Base-by-base conservation (phyloP, 2,797 vertebrate species). In the Labroides dimidiatus region DNA sequence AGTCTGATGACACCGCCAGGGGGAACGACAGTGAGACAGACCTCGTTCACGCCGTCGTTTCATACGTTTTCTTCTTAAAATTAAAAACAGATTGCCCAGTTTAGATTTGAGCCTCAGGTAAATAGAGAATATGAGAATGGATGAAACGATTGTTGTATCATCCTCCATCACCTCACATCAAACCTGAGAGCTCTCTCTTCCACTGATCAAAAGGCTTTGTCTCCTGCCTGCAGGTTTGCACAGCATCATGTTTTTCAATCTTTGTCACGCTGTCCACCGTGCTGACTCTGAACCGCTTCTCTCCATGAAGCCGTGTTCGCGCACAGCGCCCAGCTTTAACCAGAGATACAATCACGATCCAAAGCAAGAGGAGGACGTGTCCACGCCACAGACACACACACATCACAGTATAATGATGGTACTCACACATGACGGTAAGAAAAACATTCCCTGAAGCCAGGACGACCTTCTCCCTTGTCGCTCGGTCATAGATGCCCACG, bases 341-440 rank as follows among this genome's bases (percentile, higher is more conserved):
- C 8, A 17, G 6, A 30, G 30, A 51, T 14, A 17, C 49, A 51
- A 16, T 30, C 9, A 33, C 6, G 11, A 20, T 6, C 11, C 0
- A 37, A n/a, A 10, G 8, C 12, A 58, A 67, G 24, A 45, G 20
- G 42, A 13, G 19, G 8, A 33, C 8, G 12, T 36, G 60, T 44
- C 6, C 27, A 42, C 10, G 27, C 15, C 16, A 73, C 49, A 48
- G 41, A 60, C 61, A 43, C 42, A 54, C 15, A 64, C 20, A 44
- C 54, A 39, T 12, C 1, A 33, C n/a, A 44, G 63, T 24, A 20
- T 5, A 54, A 41, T 2, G 23, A 39, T 57, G 50, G 33, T 90
- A 94, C 97, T 99, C 87, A 99, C 98, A 97, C 96, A 98, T 99
- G 78, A 99, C 98, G 0, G 97, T 98, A 78, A 99, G 97, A 87